A percentile compares a stretch with the other conserved stretches of the same genome.
Conservation (phyloP, 2,113 vertebrate species). For the Oxygymnocypris stewartii region DNA sequence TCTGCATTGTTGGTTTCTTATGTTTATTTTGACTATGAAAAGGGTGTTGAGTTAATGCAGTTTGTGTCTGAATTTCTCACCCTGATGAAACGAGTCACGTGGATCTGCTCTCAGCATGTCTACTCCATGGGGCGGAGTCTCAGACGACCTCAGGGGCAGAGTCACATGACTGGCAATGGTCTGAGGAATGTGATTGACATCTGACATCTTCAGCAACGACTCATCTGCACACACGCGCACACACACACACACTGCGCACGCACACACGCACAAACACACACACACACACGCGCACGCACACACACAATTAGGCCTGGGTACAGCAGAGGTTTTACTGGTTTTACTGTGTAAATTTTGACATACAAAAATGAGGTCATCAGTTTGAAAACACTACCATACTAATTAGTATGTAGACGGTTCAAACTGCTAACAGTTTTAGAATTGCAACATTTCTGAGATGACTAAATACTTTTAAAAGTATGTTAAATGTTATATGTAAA, state of each 20-base stretch:
- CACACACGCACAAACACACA: not conserved
- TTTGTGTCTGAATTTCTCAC: slow-evolving; percentile 66
- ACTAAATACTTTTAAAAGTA: too few relatives aligned
- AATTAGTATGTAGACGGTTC: not conserved
- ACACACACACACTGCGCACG: not conserved
- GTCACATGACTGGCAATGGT: slow-evolving; percentile 76
- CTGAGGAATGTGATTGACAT: slow-evolving; percentile 86
- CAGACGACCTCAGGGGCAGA: not conserved
- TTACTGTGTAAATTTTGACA: not conserved
- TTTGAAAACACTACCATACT: not conserved
- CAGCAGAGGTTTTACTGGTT: not conserved
- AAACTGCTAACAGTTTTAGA: too few relatives aligned
- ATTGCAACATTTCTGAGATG: too few relatives aligned
- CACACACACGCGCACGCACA: not conserved
- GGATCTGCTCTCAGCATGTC: slow-evolving; percentile 87
- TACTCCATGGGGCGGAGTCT: slow-evolving; percentile 59
- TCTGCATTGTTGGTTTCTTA: not conserved
- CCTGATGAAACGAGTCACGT: slow-evolving; percentile 79
- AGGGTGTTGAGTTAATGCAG: not conserved
- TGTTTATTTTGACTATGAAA: not conserved
- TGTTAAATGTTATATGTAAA: too few relatives aligned
- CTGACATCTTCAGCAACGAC: slow-evolving; percentile 76
- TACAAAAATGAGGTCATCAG: not conserved
- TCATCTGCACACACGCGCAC: slow-evolving; percentile 77
- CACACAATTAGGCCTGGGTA: not conserved